Evolutionary conservation across 2,888 invertebrate genomes (phyloP).

Genomic region (Belgica antarctica): DNA sequence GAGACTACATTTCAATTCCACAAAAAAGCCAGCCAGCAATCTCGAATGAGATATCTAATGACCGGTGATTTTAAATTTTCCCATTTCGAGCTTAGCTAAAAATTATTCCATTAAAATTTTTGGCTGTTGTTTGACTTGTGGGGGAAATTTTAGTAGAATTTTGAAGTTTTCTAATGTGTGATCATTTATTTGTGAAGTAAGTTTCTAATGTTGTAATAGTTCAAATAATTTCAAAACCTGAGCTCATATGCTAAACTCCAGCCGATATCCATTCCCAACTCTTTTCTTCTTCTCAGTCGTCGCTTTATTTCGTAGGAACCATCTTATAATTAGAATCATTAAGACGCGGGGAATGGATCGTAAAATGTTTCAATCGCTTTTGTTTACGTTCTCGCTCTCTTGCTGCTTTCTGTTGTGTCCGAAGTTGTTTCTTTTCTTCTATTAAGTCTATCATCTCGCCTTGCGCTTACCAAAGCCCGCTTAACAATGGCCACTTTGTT

Average conservation of each 20-base stretch:
- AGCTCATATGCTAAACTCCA: no score
- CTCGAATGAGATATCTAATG: not conserved
- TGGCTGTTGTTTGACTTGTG: no score
- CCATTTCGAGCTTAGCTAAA: not conserved
- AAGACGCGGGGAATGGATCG: slow-evolving; percentile 43
- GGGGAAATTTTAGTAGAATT: no score
- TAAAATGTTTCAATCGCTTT: slow-evolving; percentile 44
- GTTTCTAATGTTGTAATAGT: no score
- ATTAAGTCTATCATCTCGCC: slow-evolving; percentile 25
- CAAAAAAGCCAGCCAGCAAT: no score
- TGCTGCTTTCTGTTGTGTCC: not conserved
- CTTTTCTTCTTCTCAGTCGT: no score
- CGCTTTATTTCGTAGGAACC: slow-evolving; percentile 31
- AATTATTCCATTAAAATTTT: slow-evolving; percentile 30
- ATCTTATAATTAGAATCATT: slow-evolving; percentile 44
- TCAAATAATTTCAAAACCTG: no score
- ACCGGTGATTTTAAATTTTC: not conserved
- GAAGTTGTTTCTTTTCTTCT: slow-evolving; percentile 31
- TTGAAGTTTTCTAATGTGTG: no score
- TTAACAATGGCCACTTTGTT: slow-evolving; percentile 42
- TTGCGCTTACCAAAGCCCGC: slow-evolving; percentile 27
- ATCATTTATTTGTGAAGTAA: no score
- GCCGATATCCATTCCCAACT: no score
- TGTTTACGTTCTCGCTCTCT: slow-evolving; percentile 29
- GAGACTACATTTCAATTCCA: slow-evolving; percentile 3